Conservation (phyloP, 1,140 invertebrate species). For the Drosophila lowei region DNA sequence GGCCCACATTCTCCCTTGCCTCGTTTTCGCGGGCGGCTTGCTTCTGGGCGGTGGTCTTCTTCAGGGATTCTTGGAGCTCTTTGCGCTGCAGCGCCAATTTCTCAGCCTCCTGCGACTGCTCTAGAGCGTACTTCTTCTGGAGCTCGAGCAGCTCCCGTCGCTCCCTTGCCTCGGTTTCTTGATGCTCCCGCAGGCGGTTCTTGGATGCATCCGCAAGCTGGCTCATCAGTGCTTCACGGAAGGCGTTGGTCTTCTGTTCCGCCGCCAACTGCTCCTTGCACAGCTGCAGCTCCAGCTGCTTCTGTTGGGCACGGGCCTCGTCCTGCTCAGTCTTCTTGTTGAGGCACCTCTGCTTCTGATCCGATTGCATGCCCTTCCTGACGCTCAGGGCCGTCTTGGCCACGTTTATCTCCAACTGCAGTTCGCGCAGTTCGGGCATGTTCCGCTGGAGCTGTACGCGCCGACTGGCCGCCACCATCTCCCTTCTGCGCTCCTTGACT, state of each 20-base stretch:
- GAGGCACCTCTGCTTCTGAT: not conserved
- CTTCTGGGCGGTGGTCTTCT: conserved; percentile 30
- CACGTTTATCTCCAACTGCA: conserved; percentile 42
- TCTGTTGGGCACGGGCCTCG: conserved; percentile 32
- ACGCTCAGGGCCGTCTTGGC: conserved; percentile 52
- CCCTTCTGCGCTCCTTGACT: conserved; percentile 25
- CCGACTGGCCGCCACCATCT: conserved; percentile 39
- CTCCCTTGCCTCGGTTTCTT: conserved; percentile 23
- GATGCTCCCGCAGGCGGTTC: conserved; percentile 4
- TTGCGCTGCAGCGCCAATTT: conserved; percentile 16
- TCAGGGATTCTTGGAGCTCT: conserved; percentile 35
- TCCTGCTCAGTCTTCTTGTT: conserved; percentile 14
- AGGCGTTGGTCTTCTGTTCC: conserved; percentile 24
- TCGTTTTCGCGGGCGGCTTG: conserved; percentile 1
- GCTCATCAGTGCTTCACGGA: conserved; percentile 35
- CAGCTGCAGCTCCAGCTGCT: conserved; percentile 23
- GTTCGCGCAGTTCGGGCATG: conserved; percentile 29
- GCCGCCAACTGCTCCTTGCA: not conserved
- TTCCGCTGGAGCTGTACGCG: conserved; percentile 43
- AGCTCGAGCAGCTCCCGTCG: conserved; percentile 35
- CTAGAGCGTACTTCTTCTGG: conserved; percentile 13
- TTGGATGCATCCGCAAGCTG: conserved; percentile 34
- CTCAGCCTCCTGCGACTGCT: conserved; percentile 7
- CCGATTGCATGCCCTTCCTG: conserved; percentile 20
- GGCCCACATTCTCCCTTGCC: not conserved